A percentile compares a stretch with the other conserved stretches of the same genome.
These are phyloP conservation scores for Xiphophorus couchianus DNA, from an alignment of 2,113 vertebrate genomes.

Conservation along the genomic window DNA sequence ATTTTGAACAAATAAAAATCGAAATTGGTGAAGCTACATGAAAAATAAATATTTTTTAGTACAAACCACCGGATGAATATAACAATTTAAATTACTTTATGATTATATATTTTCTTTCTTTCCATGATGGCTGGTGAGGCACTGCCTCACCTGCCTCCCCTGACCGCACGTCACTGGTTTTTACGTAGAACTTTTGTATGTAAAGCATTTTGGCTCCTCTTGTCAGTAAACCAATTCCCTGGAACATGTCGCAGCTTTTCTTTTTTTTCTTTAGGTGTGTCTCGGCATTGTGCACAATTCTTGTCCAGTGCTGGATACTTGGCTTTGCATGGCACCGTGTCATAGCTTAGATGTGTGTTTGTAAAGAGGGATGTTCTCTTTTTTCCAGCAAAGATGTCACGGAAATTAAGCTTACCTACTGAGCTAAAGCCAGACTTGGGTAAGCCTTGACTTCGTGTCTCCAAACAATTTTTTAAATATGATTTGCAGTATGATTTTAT, in stretches of 20 bases:
- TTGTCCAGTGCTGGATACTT: conserved; percentile 49
- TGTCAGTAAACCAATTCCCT: conserved; percentile 19
- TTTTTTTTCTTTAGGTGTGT: conserved; percentile 24
- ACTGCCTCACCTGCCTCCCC: no score
- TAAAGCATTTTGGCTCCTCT: conserved; percentile 50
- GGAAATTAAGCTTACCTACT: conserved; percentile 99
- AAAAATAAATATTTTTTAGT: no score
- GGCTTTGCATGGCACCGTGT: conserved; percentile 81
- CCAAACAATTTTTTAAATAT: conserved; percentile 62
- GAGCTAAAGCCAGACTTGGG: conserved; percentile 99
- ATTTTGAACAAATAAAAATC: no score
- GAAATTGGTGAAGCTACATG: no score
- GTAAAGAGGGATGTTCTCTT: conserved; percentile 94
- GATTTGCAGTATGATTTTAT: conserved; percentile 56
- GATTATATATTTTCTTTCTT: no score
- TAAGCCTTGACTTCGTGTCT: conserved; percentile 88
- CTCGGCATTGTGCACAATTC: conserved; percentile 55
- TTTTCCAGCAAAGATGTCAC: conserved; percentile 99
- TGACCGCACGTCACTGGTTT: no score
- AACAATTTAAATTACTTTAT: no score
- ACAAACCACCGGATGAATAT: no score
- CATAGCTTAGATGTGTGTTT: conserved; percentile 80
- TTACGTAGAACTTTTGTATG: conserved; percentile 51
- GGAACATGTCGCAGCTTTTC: conserved; percentile 39
- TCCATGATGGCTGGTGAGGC: no score